These are phyloP conservation scores for Gouania willdenowi DNA, from an alignment of 2,797 vertebrate genomes.

Conservation along the genomic window DNA sequence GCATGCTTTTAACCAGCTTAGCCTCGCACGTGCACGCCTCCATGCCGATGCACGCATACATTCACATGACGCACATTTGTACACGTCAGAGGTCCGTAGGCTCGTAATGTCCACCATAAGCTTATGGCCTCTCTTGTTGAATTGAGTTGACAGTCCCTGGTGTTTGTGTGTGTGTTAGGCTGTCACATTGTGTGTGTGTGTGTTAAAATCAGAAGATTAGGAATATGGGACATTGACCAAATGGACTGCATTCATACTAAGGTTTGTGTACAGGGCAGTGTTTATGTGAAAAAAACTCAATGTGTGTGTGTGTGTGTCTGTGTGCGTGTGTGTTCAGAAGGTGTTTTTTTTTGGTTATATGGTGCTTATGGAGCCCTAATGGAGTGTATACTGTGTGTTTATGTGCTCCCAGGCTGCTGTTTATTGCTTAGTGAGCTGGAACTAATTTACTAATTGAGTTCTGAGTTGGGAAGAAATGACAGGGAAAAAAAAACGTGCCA, in stretches of 20 bases:
- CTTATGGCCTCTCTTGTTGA: neutral
- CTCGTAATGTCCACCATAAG: neutral
- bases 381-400: conserved; percentile 73
- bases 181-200: neutral
- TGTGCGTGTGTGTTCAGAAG: conserved; percentile 43
- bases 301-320: conserved; percentile 14
- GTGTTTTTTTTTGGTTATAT: conserved; percentile 41
- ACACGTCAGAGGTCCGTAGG: neutral
- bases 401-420: conserved; percentile 72
- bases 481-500: conserved; percentile 14
- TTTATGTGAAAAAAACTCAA: conserved; percentile 32
- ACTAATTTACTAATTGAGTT: conserved; percentile 84
- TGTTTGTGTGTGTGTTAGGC: neutral
- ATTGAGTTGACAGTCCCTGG: neutral
- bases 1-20: conserved; percentile 50
- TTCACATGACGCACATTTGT: neutral
- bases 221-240: neutral
- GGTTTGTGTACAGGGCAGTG: conserved; percentile 7
- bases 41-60: neutral
- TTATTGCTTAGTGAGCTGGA: conserved; percentile 78
- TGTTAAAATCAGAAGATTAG: neutral
- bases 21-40: conserved; percentile 2
- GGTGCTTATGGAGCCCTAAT: conserved; percentile 65
- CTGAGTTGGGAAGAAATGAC: conserved; percentile 63
- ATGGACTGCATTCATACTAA: neutral